Evolutionary conservation across 2,888 invertebrate species (phyloP).

Genomic region (Neoitamus cyanurus): DNA sequence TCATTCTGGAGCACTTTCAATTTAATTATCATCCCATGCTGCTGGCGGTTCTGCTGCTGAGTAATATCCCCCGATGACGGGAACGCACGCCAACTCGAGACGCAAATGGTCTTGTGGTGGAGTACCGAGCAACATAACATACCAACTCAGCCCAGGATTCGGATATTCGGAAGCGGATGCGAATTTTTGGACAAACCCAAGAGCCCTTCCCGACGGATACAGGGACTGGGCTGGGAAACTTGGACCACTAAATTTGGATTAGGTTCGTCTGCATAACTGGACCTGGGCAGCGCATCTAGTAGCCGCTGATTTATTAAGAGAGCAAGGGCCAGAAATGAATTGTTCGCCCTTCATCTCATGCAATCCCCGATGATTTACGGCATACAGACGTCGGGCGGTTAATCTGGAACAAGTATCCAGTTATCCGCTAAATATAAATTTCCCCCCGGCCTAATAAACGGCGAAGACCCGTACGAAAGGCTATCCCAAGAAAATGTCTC

Average conservation of each 20-base stretch:
- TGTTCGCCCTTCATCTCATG: neutral
- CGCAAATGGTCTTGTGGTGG: neutral
- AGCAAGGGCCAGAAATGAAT: neutral
- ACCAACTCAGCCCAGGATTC: neutral
- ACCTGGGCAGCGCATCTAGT: neutral
- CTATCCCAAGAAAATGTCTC: neutral
- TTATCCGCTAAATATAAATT: neutral
- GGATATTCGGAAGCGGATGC: neutral
- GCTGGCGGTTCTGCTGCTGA: neutral
- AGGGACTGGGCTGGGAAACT: neutral
- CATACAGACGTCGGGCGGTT: neutral
- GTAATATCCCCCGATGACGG: neutral
- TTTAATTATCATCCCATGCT: constrained; percentile 35
- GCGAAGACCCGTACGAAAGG: neutral
- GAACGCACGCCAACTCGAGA: neutral
- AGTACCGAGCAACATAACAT: neutral
- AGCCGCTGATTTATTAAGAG: constrained; percentile 24
- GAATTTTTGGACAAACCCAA: neutral
- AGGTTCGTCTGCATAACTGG: neutral
- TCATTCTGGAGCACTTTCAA: constrained; percentile 34
- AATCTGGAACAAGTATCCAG: neutral
- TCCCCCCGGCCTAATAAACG: neutral
- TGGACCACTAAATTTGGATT: neutral
- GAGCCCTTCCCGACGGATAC: neutral
- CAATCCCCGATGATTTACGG: neutral